A percentile compares a stretch with the other conserved stretches of the same genome.
These are phyloP conservation scores for Probosciger aterrimus DNA, from an alignment of 2,113 vertebrate species.

Conservation along the genomic window DNA sequence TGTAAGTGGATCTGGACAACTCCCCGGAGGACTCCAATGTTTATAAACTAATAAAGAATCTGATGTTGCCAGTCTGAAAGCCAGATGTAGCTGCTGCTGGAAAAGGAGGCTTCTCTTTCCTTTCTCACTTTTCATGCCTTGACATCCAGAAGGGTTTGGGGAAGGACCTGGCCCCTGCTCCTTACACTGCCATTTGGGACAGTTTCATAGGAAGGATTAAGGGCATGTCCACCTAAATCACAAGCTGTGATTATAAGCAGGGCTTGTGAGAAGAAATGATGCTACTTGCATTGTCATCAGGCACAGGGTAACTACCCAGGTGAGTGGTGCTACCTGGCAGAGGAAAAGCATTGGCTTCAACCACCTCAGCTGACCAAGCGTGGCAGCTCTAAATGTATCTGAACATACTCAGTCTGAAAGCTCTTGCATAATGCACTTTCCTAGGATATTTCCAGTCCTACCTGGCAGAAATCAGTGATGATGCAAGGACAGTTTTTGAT, in stretches of 20 bases:
- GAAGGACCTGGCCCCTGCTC: neutral
- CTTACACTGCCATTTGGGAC: neutral
- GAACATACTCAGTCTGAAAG: neutral
- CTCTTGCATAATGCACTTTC: neutral
- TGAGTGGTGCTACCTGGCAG: neutral
- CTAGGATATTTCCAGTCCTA: neutral
- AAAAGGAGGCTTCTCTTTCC: neutral
- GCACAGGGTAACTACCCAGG: neutral
- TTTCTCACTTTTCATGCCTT: neutral
- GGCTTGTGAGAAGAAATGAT: neutral
- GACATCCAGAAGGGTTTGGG: neutral
- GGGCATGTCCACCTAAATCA: neutral
- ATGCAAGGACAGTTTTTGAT: neutral
- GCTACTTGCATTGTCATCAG: neutral
- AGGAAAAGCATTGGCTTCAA: neutral
- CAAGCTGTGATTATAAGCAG: neutral
- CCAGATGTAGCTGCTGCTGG: neutral
- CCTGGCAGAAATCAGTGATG: neutral
- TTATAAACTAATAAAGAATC: conserved; percentile 41
- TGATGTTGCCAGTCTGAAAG: conserved; percentile 16
- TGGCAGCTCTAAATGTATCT: neutral
- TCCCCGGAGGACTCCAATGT: neutral
- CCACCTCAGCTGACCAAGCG: neutral
- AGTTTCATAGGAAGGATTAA: neutral
- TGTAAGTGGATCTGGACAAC: conserved; percentile 13